Base-by-base conservation (phyloP, 2,888 invertebrate genomes). In the Isoperla grammatica region DNA sequence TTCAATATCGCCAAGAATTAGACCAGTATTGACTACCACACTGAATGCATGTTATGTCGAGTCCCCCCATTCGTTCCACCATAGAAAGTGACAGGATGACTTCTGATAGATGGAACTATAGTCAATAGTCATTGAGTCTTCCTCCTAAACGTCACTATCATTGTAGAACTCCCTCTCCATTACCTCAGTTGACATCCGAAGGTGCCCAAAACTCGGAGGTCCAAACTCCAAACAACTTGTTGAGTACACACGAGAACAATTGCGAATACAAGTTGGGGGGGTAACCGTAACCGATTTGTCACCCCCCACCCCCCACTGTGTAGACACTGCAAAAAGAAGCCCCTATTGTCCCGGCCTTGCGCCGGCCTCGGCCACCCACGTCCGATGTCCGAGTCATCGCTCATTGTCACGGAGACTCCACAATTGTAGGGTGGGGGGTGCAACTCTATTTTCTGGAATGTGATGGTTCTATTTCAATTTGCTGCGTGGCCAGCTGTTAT, bases 241-340 rank as follows among this genome's bases (percentile, higher is more conserved):
- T 39, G 53, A 37, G 37, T 37, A 53, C 39, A 53, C 15, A 29
- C 39, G 53, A 37, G 53, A 39, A 53, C 53, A 53, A 53, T 53
- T 53, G 53, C 53, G 37, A 53, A 49, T 49, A 49, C 35, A 49
- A 49, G 49, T 29, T n/a, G 15, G 39, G 20, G 37, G 37, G 19
- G 53, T 53, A 20, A 56, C 45, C 56, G 56, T 43, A 43, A n/a
- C 56, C 56, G 43, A 56, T 56, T 56, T 56, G 56, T 56, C 56
- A 56, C 56, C 56, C 37, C 19, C 23, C 12, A 40, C 56, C n/a
- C 42, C 56, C 55, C 43, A 43, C 23, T 17, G 56, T n/a, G 15
- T 2, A 11, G 37, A 17, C 53, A 53, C 45, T 17, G 17, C 45
- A 45, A 45, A 19, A 37, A 53, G 19, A 37, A 19, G 53, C 39